Conservation (phyloP, 2,888 invertebrate species). For the Xestia rhomboidea region DNA sequence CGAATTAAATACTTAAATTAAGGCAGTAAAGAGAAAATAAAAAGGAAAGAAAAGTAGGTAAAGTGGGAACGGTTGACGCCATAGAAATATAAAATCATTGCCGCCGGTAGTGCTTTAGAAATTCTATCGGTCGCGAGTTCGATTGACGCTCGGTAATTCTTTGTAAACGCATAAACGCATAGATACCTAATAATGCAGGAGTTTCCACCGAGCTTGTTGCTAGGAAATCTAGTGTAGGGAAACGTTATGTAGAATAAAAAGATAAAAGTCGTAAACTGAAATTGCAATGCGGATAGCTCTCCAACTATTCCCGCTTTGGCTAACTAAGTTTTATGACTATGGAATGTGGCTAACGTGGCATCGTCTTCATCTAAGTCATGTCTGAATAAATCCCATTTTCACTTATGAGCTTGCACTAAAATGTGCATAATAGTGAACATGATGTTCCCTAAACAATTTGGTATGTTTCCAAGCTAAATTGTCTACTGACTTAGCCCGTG, state of each 20-base stretch:
- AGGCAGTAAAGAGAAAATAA: neutral
- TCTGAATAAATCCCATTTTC: conserved; percentile 5
- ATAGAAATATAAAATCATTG: too few relatives aligned
- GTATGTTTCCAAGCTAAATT: conserved; percentile 39
- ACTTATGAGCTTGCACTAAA: conserved; percentile 2
- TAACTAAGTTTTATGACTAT: neutral
- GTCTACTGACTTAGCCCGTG: neutral
- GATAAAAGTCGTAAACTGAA: too few relatives aligned
- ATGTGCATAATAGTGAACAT: neutral
- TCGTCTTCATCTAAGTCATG: conserved; percentile 9
- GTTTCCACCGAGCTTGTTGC: neutral
- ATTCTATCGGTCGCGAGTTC: neutral
- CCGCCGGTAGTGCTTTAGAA: too few relatives aligned
- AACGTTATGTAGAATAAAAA: neutral
- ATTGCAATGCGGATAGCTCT: conserved; percentile 18
- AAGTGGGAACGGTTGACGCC: neutral
- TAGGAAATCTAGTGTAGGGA: neutral
- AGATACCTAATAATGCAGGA: neutral
- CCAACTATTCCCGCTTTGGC: neutral
- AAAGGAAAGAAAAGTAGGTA: too few relatives aligned
- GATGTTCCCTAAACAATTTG: conserved; percentile 33
- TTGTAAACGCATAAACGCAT: neutral
- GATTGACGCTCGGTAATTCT: neutral
- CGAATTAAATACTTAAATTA: neutral
- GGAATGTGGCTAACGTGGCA: neutral